Percentiles rank a stretch among this genome's conserved stretches.
These are phyloP conservation scores for Troides aeacus DNA, from an alignment of 2,888 invertebrate genomes.

Conservation along the genomic window DNA sequence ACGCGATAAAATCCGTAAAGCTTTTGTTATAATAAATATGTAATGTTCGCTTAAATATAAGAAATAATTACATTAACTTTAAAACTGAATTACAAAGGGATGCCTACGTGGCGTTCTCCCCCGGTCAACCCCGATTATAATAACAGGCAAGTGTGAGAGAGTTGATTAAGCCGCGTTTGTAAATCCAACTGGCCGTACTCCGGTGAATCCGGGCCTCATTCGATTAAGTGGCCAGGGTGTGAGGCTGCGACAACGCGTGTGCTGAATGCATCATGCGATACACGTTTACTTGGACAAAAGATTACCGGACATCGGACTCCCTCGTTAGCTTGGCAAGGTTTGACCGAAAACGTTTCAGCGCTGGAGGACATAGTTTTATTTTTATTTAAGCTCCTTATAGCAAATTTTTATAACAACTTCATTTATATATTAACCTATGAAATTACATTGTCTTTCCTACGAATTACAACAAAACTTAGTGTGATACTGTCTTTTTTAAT, in stretches of 20 bases:
- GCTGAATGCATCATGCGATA: slow-evolving; percentile 46
- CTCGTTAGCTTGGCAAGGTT: slow-evolving; percentile 20
- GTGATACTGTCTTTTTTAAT: too few relatives aligned
- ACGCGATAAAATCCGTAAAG: too few relatives aligned
- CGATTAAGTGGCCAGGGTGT: slow-evolving; percentile 61
- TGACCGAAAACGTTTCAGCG: neutral
- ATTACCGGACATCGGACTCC: slow-evolving; percentile 7
- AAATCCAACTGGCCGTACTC: slow-evolving; percentile 44
- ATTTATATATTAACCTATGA: neutral
- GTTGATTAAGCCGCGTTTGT: slow-evolving; percentile 45
- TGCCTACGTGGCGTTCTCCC: too few relatives aligned
- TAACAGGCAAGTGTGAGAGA: slow-evolving; percentile 30
- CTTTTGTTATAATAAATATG: too few relatives aligned
- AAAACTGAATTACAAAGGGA: too few relatives aligned
- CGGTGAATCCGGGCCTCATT: slow-evolving; percentile 51
- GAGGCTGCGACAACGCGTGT: slow-evolving; percentile 51
- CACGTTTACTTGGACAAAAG: slow-evolving; percentile 27
- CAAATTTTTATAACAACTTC: neutral
- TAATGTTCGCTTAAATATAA: too few relatives aligned
- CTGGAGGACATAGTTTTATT: neutral
- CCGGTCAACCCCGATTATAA: slow-evolving; percentile 18
- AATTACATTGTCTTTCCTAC: too few relatives aligned
- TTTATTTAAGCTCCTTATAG: neutral
- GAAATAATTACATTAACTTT: too few relatives aligned
- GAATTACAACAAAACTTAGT: too few relatives aligned